Base-by-base conservation (phyloP, 2,888 invertebrate species). In the Trissolcus brochymenae region DNA sequence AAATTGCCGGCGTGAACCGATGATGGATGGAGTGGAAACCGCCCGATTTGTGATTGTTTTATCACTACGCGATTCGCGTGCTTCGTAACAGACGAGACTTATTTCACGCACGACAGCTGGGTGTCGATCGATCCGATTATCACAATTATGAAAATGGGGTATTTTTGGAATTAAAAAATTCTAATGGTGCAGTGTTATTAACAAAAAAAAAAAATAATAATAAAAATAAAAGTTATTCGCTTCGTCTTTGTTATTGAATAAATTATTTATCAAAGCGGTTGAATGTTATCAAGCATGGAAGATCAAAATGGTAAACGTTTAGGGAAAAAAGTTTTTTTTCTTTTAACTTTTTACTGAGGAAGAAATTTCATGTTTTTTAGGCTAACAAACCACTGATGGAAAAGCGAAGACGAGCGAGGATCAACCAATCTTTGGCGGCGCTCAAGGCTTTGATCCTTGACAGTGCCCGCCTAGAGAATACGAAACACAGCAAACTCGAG, bases 301-400 rank as follows among this genome's bases (percentile, higher is more conserved):
- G 35, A 35, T 35, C 35, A 35, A 35, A 35, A 35, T 35, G 35
- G 35, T 9, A 35, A 35, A 35, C 35, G 35, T 35, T 35, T 35
- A 11, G 9, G 11, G 35, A 35, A 9, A 9, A 6, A 0, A n/a
- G 54, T 7, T 57, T 61, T 51, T 57, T 57, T 59, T 13, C 43
- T 56, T 21, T 53, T 41, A 21, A n/a, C 35, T 60, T 35, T 43
- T 41, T 25, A 61, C 11, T 46, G 56, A 51, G 16, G 3, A 43
- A 25, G 4, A 25, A 50, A 14, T 13, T 70, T 51, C 3, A 4
- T 64, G 41, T 4, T 80, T 78, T 9, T 35, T 91, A 94, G 91
- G 93, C 94, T 81, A 94, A 94, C 89, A 94, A 94, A 90, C 94
- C 94, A 85, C 92, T 94, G 86, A 94, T 94, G 94, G 94, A 94